A percentile compares a stretch with the other conserved stretches of the same genome.
These are phyloP conservation scores for Emmelina monodactyla DNA, from an alignment of 2,888 invertebrate genomes.

Conservation along the genomic window DNA sequence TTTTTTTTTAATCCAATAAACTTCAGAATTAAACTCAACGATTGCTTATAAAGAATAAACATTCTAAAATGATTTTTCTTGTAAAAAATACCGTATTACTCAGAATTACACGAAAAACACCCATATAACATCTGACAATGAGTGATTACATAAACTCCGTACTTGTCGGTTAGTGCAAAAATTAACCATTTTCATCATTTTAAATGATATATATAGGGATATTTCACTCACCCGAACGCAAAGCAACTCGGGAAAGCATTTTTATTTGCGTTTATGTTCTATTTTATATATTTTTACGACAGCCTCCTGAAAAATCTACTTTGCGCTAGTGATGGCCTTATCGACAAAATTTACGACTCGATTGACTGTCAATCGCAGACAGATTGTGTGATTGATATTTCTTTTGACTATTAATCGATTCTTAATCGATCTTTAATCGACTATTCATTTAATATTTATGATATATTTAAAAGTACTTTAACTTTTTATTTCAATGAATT, in stretches of 20 bases:
- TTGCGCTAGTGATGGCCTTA: constrained; percentile 37
- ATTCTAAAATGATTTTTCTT: no score
- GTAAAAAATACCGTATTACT: no score
- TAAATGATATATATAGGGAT: constrained; percentile 10
- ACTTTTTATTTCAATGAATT: no score
- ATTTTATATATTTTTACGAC: constrained; percentile 31
- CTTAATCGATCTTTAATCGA: no score
- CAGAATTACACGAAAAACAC: no score
- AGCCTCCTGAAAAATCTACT: constrained; percentile 34
- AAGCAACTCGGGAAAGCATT: constrained; percentile 74
- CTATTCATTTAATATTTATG: no score
- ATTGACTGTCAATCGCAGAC: background rate
- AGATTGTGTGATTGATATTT: no score
- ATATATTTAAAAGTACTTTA: no score
- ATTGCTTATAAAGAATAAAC: no score
- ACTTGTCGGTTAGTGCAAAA: constrained; percentile 28
- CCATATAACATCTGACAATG: constrained; percentile 40
- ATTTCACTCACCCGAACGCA: constrained; percentile 69
- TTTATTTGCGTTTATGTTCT: constrained; percentile 35
- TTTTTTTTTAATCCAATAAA: no score
- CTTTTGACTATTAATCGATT: no score
- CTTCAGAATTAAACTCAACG: no score
- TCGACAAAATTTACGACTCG: background rate
- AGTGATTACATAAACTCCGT: constrained; percentile 63
- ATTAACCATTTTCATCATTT: constrained; percentile 3